Conservation (phyloP, 2,797 vertebrate genomes). For the Rhadinocentrus ornatus region DNA sequence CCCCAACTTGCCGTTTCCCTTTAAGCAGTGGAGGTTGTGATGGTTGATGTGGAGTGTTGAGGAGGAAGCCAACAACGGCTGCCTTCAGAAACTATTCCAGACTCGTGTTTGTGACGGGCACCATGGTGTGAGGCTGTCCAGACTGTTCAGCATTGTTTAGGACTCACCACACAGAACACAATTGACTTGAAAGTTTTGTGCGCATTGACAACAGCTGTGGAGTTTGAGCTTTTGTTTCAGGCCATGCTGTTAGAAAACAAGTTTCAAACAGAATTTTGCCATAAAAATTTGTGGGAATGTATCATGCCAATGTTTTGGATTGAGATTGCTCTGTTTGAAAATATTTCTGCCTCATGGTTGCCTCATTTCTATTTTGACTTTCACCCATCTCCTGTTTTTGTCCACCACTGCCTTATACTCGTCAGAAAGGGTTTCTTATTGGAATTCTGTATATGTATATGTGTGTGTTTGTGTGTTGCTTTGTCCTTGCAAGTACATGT, state of each 20-base stretch:
- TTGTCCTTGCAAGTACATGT: slow-evolving; percentile 37
- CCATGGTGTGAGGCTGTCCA: slow-evolving; percentile 57
- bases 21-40: slow-evolving; percentile 33
- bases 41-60: slow-evolving; percentile 25
- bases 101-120: slow-evolving; percentile 51
- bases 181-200: slow-evolving; percentile 57
- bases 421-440: slow-evolving; percentile 26
- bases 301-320: slow-evolving; percentile 14
- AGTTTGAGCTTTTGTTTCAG: slow-evolving; percentile 55
- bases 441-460: neutral
- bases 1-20: slow-evolving; percentile 44
- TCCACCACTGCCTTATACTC: slow-evolving; percentile 7
- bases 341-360: slow-evolving; percentile 20
- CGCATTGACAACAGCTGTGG: slow-evolving; percentile 43
- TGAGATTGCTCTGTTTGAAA: slow-evolving; percentile 28
- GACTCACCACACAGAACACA: slow-evolving; percentile 42
- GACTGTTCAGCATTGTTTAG: slow-evolving; percentile 63
- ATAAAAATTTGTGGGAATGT: slow-evolving; percentile 10
- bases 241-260: slow-evolving; percentile 45
- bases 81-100: slow-evolving; percentile 72
- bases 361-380: slow-evolving; percentile 32
- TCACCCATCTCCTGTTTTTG: slow-evolving; percentile 35
- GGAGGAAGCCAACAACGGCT: slow-evolving; percentile 39
- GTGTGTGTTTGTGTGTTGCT: slow-evolving; percentile 23
- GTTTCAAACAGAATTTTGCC: slow-evolving; percentile 43